phyloP scores from a whole-genome alignment of 2,797 vertebrate genomes.

The Etheostoma nigrum region DNA sequence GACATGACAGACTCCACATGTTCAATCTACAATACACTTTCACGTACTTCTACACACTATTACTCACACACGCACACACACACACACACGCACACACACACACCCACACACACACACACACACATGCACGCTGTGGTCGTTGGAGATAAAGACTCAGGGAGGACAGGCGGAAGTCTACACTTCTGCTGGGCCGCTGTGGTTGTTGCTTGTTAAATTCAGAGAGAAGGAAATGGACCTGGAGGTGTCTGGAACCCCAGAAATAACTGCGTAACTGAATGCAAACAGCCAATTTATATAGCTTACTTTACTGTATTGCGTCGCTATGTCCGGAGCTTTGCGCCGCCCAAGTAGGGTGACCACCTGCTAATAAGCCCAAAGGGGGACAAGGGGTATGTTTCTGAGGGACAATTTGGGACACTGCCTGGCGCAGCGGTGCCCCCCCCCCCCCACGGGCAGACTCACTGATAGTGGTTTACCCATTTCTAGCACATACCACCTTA shows the following conservation, averaged over 20 bases:
- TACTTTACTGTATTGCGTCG: no score
- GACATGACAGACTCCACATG: slow-evolving; percentile 54
- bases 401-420: no score
- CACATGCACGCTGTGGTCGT: slow-evolving; percentile 2
- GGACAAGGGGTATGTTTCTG: no score
- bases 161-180: slow-evolving; percentile 40
- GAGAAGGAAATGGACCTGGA: neutral
- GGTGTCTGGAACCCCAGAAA: neutral
- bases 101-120: neutral
- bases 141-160: slow-evolving; percentile 40
- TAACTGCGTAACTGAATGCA: no score
- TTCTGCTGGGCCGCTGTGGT: neutral
- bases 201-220: neutral
- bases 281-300: no score
- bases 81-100: neutral
- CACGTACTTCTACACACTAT: slow-evolving; percentile 27
- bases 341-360: no score
- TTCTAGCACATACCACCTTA: no score
- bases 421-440: no score
- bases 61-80: neutral
- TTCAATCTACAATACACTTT: slow-evolving; percentile 16
- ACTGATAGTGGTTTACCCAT: no score
- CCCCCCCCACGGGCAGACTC: no score
- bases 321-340: no score
- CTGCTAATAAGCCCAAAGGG: no score